These are phyloP conservation scores for Luperina testacea DNA, from an alignment of 2,888 invertebrate genomes.

Conservation along the genomic window DNA sequence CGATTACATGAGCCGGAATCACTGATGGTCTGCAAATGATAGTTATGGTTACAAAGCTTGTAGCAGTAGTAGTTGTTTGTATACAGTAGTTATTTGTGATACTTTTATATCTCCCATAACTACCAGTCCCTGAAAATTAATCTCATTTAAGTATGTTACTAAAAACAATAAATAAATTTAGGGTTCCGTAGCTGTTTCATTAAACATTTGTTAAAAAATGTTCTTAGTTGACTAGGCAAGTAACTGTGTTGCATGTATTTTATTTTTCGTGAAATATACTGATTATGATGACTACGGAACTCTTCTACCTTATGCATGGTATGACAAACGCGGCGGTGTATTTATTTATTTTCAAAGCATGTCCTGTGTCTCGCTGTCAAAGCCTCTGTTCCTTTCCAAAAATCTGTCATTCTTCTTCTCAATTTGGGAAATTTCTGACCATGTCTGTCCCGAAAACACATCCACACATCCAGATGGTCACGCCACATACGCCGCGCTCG, in stretches of 20 bases:
- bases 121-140: constrained; percentile 5
- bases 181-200: constrained; percentile 4
- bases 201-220: constrained; percentile 18
- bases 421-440: constrained; percentile 79
- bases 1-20: neutral
- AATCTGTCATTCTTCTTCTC: constrained; percentile 48
- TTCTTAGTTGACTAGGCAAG: constrained; percentile 23
- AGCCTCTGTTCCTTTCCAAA: constrained; percentile 27
- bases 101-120: neutral
- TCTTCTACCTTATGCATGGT: constrained; percentile 36
- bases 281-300: constrained; percentile 8
- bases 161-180: neutral
- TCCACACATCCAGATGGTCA: constrained; percentile 76
- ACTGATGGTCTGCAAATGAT: constrained; percentile 11
- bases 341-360: constrained; percentile 34
- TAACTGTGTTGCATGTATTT: constrained; percentile 40
- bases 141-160: neutral
- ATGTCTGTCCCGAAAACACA: constrained; percentile 78
- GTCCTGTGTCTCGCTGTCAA: constrained; percentile 33
- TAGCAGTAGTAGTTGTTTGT: constrained; percentile 23
- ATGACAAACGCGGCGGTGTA: constrained; percentile 6
- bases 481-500: constrained; percentile 83
- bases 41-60: constrained; percentile 22
- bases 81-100: neutral
- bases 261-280: constrained; percentile 26